phyloP scores from a whole-genome alignment of 2,888 invertebrate genomes.

The Noctuana brunneofusca region DNA sequence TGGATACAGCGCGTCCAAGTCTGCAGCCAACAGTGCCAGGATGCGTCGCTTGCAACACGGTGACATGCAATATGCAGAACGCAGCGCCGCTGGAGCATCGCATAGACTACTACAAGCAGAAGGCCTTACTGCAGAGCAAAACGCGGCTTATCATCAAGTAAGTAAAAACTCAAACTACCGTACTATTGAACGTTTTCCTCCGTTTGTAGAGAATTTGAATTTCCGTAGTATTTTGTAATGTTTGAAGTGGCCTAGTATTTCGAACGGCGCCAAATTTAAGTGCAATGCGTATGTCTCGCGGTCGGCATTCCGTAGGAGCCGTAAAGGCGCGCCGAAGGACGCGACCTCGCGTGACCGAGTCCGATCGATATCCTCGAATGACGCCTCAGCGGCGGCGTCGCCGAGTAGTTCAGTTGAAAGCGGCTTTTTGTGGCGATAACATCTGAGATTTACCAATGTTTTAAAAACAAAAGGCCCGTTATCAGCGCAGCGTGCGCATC shows the following conservation, averaged over 20 bases:
- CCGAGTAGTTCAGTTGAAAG: constrained; percentile 67
- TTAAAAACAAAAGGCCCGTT: constrained; percentile 34
- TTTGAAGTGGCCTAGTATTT: not conserved
- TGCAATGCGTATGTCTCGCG: constrained; percentile 28
- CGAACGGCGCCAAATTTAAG: not conserved
- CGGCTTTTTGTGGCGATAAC: constrained; percentile 69
- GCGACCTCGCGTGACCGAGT: constrained; percentile 74
- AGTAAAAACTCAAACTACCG: constrained; percentile 42
- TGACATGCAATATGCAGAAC: constrained; percentile 91
- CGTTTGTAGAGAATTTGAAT: not conserved
- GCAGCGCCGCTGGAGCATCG: constrained; percentile 89
- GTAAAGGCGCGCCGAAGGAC: constrained; percentile 81
- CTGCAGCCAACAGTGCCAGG: constrained; percentile 74
- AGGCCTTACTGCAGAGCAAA: constrained; percentile 93
- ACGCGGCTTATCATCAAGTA: constrained; percentile 92
- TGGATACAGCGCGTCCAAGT: constrained; percentile 89
- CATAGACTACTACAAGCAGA: constrained; percentile 91
- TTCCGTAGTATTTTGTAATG: not conserved
- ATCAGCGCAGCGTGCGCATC: constrained; percentile 43
- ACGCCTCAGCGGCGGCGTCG: constrained; percentile 55
- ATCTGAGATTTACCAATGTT: constrained; percentile 43
- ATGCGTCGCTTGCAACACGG: constrained; percentile 88
- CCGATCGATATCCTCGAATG: constrained; percentile 73
- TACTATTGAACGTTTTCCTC: not conserved
- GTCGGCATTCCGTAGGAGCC: constrained; percentile 47